These are phyloP conservation scores for Anguilla megastoma DNA, from an alignment of 2,797 vertebrate genomes.

Conservation along the genomic window DNA sequence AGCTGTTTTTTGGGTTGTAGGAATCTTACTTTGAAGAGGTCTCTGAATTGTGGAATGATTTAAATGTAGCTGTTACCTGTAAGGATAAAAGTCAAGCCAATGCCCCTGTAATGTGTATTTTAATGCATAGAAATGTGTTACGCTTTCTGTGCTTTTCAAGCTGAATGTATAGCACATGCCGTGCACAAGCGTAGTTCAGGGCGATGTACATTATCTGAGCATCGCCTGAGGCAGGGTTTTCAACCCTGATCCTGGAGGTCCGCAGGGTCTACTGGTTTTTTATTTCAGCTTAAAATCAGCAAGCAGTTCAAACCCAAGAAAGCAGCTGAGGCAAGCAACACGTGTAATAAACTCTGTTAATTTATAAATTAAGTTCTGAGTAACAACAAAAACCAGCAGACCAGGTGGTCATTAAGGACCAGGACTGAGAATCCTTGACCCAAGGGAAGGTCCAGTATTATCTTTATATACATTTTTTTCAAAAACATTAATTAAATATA, in stretches of 20 bases:
- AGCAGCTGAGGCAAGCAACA: no score
- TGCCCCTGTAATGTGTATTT: neutral
- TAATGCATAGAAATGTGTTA: neutral
- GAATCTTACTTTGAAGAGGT: neutral
- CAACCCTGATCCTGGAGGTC: no score
- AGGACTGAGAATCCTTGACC: neutral
- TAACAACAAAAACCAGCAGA: neutral
- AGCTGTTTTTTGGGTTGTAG: neutral
- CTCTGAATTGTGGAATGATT: constrained; percentile 11
- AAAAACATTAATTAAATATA: neutral
- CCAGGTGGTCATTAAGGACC: neutral
- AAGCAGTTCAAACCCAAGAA: no score
- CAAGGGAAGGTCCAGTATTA: no score
- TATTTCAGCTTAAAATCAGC: no score
- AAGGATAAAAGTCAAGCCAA: neutral
- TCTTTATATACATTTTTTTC: constrained; percentile 4
- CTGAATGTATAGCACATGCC: neutral
- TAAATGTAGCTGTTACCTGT: neutral
- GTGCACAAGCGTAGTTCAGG: neutral
- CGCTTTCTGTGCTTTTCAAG: neutral
- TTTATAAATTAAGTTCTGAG: no score
- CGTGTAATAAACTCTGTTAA: no score
- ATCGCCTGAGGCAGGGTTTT: neutral
- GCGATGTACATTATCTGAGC: neutral
- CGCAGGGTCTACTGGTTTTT: no score